Percentiles rank a stretch among this genome's conserved stretches.
phyloP scores from a whole-genome alignment of 2,113 vertebrate genomes.

The Hiodon alosoides region DNA sequence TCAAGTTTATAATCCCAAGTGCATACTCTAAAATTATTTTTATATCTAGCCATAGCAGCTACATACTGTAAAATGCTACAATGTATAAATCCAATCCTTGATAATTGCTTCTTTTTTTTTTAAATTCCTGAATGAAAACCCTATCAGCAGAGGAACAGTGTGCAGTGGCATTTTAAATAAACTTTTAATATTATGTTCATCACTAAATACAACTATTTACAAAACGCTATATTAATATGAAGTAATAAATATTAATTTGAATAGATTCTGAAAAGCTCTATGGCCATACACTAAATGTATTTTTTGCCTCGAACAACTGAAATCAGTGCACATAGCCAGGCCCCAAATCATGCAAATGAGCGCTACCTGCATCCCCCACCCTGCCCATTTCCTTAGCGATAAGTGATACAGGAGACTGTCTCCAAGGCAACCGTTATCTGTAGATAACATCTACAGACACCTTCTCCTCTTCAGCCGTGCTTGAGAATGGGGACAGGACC shows the following conservation, averaged over 20 bases:
- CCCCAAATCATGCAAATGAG: neutral
- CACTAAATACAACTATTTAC: too few species aligned
- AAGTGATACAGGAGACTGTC: conserved; percentile 16
- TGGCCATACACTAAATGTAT: too few species aligned
- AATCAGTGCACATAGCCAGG: neutral
- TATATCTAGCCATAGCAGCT: neutral
- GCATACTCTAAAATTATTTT: neutral
- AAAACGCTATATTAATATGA: too few species aligned
- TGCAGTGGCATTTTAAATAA: too few species aligned
- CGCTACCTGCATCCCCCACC: neutral
- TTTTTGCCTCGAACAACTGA: too few species aligned
- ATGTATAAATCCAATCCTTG: too few species aligned
- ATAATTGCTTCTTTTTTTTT: too few species aligned
- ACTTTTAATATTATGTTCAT: too few species aligned
- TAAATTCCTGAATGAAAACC: too few species aligned
- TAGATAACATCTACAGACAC: conserved; percentile 20
- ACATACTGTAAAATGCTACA: neutral
- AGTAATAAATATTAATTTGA: too few species aligned
- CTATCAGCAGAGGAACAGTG: too few species aligned
- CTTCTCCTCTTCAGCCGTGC: conserved; percentile 11
- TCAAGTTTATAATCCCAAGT: neutral
- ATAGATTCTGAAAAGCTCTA: too few species aligned
- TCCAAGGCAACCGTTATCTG: conserved; percentile 17
- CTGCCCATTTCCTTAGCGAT: conserved; percentile 14
- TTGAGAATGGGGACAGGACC: conserved; percentile 11